Evolutionary conservation across 1,140 invertebrate genomes (phyloP).

Genomic region (Pygmarrhopalites habei): DNA sequence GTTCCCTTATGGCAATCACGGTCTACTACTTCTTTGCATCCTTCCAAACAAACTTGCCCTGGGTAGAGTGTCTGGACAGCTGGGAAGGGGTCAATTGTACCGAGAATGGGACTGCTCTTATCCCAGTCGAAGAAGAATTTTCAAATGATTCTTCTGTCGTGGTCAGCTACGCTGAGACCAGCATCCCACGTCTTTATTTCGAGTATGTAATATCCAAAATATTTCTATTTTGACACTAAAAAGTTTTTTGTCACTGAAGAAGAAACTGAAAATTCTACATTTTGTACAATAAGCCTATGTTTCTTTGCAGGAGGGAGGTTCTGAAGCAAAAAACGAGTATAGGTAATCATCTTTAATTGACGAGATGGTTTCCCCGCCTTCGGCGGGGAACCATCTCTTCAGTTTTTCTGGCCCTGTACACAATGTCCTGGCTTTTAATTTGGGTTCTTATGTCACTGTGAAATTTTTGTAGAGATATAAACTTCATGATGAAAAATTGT

Average conservation of each 20-base stretch:
- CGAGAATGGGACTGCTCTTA: background rate
- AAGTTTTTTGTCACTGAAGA: background rate
- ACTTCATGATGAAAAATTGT: too few relatives aligned
- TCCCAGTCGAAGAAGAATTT: background rate
- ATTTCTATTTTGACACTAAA: constrained; percentile 1
- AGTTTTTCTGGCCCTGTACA: too few relatives aligned
- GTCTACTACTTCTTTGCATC: constrained; percentile 10
- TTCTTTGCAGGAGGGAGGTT: background rate
- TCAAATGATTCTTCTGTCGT: too few relatives aligned
- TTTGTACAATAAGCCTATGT: too few relatives aligned
- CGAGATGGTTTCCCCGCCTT: too few relatives aligned
- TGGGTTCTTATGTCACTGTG: too few relatives aligned
- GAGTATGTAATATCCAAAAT: background rate
- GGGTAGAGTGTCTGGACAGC: constrained; percentile 11
- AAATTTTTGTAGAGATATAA: too few relatives aligned
- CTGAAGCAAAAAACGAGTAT: constrained; percentile 1
- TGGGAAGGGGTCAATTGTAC: constrained; percentile 12
- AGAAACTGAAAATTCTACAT: too few relatives aligned
- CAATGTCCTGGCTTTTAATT: too few relatives aligned
- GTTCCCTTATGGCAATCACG: constrained; percentile 43
- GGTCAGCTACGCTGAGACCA: background rate
- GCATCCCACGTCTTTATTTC: too few relatives aligned
- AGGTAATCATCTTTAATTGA: too few relatives aligned
- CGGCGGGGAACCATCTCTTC: too few relatives aligned
- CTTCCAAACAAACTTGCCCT: constrained; percentile 5